These are phyloP conservation scores for Sceloporus undulatus DNA, from an alignment of 2,113 vertebrate genomes.

Conservation along the genomic window DNA sequence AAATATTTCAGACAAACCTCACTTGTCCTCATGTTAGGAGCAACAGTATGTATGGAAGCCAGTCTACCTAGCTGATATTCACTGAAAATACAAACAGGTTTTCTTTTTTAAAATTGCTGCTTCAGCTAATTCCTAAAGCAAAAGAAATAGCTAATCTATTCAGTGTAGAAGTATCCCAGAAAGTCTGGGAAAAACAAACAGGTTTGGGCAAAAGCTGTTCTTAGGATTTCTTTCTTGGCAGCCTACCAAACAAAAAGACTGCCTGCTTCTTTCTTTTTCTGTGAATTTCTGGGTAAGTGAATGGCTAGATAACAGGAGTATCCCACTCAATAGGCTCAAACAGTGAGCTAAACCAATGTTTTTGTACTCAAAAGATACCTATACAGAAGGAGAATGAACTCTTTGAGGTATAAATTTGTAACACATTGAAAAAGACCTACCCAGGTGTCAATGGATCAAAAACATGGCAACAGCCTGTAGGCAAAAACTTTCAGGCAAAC, in stretches of 20 bases:
- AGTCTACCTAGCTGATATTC: background rate
- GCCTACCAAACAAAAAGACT: conserved; percentile 53
- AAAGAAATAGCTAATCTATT: conserved; percentile 58
- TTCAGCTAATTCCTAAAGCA: conserved; percentile 42
- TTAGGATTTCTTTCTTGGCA: conserved; percentile 72
- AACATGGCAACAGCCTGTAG: background rate
- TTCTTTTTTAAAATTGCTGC: conserved; percentile 23
- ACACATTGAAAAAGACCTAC: conserved; percentile 27
- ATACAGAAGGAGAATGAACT: conserved; percentile 15
- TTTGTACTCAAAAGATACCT: background rate
- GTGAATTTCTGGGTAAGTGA: conserved; percentile 42
- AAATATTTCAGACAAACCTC: conserved; percentile 24
- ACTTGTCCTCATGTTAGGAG: background rate
- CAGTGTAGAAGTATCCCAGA: conserved; percentile 59
- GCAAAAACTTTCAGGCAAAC: background rate
- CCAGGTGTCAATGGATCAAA: background rate
- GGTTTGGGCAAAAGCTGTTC: conserved; percentile 67
- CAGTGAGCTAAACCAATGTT: conserved; percentile 36
- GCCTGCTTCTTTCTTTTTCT: conserved; percentile 51
- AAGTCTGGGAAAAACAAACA: conserved; percentile 76
- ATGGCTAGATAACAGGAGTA: conserved; percentile 54
- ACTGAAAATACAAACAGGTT: background rate
- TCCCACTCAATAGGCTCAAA: conserved; percentile 54
- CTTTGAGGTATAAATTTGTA: conserved; percentile 42
- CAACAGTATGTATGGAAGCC: background rate